Base-by-base conservation (phyloP, 2,113 vertebrate species). In the Motacilla alba region DNA sequence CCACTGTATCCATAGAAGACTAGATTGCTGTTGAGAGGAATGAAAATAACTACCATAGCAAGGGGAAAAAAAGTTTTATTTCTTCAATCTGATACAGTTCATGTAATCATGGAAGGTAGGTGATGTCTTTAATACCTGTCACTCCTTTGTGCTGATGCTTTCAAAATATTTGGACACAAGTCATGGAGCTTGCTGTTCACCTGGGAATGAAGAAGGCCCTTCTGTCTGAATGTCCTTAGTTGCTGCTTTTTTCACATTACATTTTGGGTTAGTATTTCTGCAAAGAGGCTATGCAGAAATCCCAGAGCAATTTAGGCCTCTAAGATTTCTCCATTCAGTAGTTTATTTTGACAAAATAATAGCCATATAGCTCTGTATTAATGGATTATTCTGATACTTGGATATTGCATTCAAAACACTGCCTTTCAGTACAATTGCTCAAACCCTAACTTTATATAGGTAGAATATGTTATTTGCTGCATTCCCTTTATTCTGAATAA, bases 131-230 rank as follows among this genome's bases (percentile, higher is more conserved):
- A 75, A n/a, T 75, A 64, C 24, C 24, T 84, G 44, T 89, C 89
- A 68, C 53, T 92, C 28, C 14, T 21, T 83, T 63, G 31, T 68
- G 39, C 19, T 92, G 62, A 56, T 4, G 20, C 62, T 89, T 94
- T 87, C 4, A n/a, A 96, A 91, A 82, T 94, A 91, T 63, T 93
- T 93, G 91, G 62, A 87, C 62, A 62, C 69, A 83, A 96, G 47
- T 90, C 66, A 14, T 56, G 52, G 58, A 76, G 66, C 75, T 79
- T 67, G 87, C 67, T 49, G 23, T 81, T 96, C 64, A 81, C 59
- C 39, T 82, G 86, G 64, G 69, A 89, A 67, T 63, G 49, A 69
- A 90, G 50, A 66, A 22, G 75, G 76, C 50, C 73, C 39, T 67
- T 95, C 37, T 37, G 26, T 56, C 35, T 77, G 27, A 86, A 63